Evolutionary conservation across 2,888 invertebrate genomes (phyloP), one percentile per base, ranked within the genome.

Genomic region (Tortricodes alternella): DNA sequence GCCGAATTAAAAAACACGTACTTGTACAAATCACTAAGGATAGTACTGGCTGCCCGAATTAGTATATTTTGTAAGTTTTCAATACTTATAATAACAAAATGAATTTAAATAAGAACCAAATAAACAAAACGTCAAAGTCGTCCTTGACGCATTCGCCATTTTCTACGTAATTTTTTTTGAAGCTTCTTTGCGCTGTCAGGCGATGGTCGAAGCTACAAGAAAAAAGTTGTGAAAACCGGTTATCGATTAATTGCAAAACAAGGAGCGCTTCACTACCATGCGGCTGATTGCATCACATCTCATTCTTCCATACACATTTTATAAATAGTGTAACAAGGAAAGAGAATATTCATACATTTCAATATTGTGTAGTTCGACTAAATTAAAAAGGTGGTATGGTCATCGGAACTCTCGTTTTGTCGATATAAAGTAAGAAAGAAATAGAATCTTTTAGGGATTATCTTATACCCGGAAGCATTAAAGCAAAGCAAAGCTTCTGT

Each of bases 131-230:
- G 55, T 55, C 55, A 55, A 55, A 55, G 1, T 16, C 44, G 50
- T 38, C 56, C 50, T 44, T 57, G 56, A 57, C 44, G 50, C 49
- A 46, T 51, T 50, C 56, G 49, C 50, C 56, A 57, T 57, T 57
- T 57, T 51, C 27, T 32, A 19, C 32, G 21, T 23, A 23, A n/a
- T 37, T 44, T 55, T 53, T 50, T 57, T 56, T 43, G 6, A 15
- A 50, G 24, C 16, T 21, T 50, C 39, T n/a, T n/a, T n/a, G 41
- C 34, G 55, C 41, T 21, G 8, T 21, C 18, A 13, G 11, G 13
- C 62, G 44, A 3, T 55, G 53, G 53, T 53, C 53, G 19, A 60
- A 56, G 27, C 27, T 13, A 16, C 16, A 39, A 60, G 51, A 56
- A 50, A 39, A 39, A 56, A 41, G 38, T 32, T 32, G 24, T 21